A percentile compares a stretch with the other conserved stretches of the same genome.
Conservation (phyloP, 2,888 invertebrate species). For the Agrotis exclamationis region DNA sequence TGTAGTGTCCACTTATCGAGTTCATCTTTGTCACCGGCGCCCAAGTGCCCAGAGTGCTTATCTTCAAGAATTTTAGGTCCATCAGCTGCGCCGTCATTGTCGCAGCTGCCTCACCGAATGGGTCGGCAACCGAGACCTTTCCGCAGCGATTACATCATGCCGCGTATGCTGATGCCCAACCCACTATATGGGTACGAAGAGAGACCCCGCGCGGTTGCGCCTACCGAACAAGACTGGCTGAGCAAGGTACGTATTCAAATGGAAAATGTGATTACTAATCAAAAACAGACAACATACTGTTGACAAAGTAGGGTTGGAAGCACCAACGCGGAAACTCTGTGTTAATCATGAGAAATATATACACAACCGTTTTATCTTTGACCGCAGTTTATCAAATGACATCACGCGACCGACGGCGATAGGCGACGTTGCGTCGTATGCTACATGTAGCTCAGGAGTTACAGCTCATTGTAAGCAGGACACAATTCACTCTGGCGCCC, state of each 20-base stretch:
- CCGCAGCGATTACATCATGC: constrained; percentile 68
- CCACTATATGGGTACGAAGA: constrained; percentile 68
- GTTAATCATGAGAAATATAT: constrained; percentile 8
- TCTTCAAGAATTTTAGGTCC: constrained; percentile 55
- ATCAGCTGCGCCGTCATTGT: constrained; percentile 51
- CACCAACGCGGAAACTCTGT: constrained; percentile 14
- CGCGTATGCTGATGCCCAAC: constrained; percentile 67
- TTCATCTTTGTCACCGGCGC: not conserved
- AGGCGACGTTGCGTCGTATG: constrained; percentile 4
- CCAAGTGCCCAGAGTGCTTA: constrained; percentile 16
- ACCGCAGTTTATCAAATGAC: constrained; percentile 25
- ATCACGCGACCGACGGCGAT: constrained; percentile 12
- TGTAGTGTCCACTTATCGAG: not conserved
- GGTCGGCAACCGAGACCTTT: constrained; percentile 51
- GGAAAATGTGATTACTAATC: not conserved
- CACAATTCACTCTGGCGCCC: constrained; percentile 8
- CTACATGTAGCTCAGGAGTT: not conserved
- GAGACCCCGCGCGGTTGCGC: constrained; percentile 47
- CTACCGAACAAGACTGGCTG: constrained; percentile 71
- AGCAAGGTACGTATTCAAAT: constrained; percentile 68
- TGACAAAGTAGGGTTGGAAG: not conserved
- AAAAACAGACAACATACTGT: constrained; percentile 4
- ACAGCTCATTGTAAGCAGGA: constrained; percentile 13
- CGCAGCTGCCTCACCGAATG: constrained; percentile 39
- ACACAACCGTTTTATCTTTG: constrained; percentile 32